phyloP scores from a whole-genome alignment of 2,888 invertebrate species.

The Drosophila hawaiiensis region DNA sequence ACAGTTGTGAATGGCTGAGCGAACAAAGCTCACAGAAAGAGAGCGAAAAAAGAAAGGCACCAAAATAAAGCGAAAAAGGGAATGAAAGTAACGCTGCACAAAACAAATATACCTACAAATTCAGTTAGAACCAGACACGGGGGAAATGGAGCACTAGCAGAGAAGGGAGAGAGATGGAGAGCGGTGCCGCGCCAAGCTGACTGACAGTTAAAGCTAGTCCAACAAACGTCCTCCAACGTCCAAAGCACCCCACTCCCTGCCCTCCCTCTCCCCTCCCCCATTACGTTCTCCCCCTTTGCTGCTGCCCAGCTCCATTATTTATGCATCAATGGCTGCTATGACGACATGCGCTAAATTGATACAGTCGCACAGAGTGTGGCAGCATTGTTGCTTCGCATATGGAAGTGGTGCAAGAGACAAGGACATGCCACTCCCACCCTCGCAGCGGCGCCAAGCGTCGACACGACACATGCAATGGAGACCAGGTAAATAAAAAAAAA shows the following conservation, averaged over 20 bases:
- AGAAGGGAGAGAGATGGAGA: not conserved
- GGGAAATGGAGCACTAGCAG: constrained; percentile 7
- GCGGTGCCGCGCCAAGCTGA: constrained; percentile 55
- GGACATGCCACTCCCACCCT: constrained; percentile 41
- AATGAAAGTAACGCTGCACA: constrained; percentile 51
- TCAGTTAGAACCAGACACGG: constrained; percentile 63
- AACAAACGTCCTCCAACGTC: constrained; percentile 39
- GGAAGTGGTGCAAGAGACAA: constrained; percentile 34
- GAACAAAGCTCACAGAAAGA: constrained; percentile 36
- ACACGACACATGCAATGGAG: constrained; percentile 67
- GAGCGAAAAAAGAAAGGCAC: constrained; percentile 2
- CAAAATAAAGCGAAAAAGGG: constrained; percentile 15
- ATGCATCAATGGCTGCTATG: constrained; percentile 82
- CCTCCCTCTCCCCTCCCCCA: constrained; percentile 1
- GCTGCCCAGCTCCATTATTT: constrained; percentile 73
- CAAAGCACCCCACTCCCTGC: not conserved
- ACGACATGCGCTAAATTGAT: constrained; percentile 81
- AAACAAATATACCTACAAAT: constrained; percentile 73
- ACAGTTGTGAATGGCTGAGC: constrained; percentile 66
- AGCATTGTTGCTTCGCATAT: constrained; percentile 6
- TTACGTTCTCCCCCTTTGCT: constrained; percentile 6
- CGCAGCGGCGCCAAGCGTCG: constrained; percentile 70
- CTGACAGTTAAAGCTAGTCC: constrained; percentile 80
- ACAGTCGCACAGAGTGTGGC: constrained; percentile 59
- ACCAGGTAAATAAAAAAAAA: constrained; percentile 63